Base-by-base conservation (phyloP, 2,888 invertebrate species). In the Melitaea athalia region DNA sequence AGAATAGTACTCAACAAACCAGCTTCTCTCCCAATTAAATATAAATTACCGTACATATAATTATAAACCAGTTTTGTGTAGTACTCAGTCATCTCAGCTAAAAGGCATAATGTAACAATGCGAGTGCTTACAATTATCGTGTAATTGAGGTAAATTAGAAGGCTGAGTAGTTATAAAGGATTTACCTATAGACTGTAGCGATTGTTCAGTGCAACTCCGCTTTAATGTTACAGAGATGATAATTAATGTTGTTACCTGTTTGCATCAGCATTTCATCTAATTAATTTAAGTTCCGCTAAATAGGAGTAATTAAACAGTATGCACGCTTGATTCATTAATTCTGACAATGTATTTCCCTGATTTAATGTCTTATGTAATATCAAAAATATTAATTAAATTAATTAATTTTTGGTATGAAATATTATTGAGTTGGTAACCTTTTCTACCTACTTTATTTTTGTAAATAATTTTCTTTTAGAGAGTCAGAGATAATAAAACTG, bases 221-320 rank as follows among this genome's bases (percentile, higher is more conserved):
- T 79, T 80, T 77, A 78, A 82, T 82, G 81, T 80, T 68, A 74
- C 78, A 80, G 84, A 80, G 84, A 82, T 83, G 82, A 81, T 79
- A 81, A 82, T 84, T 83, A 80, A 74, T 78, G 77, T 81, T 78
- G 77, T 81, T 79, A 83, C 80, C 84, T 80, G 78, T 80, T 81
- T 79, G 75, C 73, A 75, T 74, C 75, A 74, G 67, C 67, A 59
- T 71, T 71, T 72, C 76, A 74, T 55, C 63, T 63, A 66, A 69
- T 69, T 69, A 69, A 69, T 69, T 66, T 63, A 63, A 63, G n/a
- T 55, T 17, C 42, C 63, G 55, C 69, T 69, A 62, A 50, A 59
- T 69, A 52, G 63, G 63, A 55, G 33, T 55, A 33, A 55, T 55
- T 55, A 55, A 49, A 55, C 53, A n/a, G n/a, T 33, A 31, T 55